A percentile compares a stretch with the other conserved stretches of the same genome.
Evolutionary conservation across 1,140 invertebrate species (phyloP).

Genomic region (Mesaphorura yosii): DNA sequence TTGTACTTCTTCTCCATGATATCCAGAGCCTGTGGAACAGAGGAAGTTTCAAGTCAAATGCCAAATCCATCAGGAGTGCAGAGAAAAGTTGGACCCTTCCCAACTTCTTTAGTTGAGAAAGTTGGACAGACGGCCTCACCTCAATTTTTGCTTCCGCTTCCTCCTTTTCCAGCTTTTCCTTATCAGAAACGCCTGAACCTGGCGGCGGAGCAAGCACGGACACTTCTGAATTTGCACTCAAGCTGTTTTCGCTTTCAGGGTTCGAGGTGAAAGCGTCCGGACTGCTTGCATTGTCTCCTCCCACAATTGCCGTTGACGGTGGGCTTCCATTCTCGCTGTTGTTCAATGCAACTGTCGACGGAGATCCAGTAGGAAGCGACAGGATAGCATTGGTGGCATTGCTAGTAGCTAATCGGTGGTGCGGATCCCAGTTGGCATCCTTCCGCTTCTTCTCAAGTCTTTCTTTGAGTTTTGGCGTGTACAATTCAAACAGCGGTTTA

Average conservation of each 20-base stretch:
- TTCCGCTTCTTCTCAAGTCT: slow-evolving; percentile 70
- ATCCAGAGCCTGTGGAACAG: no score
- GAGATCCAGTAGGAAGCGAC: neutral
- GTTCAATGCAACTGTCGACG: no score
- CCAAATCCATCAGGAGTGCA: no score
- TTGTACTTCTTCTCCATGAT: slow-evolving; percentile 72
- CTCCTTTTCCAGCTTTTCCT: slow-evolving; percentile 72
- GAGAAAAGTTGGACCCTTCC: no score
- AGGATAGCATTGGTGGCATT: neutral
- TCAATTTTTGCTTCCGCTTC: slow-evolving; percentile 79
- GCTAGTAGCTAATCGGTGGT: slow-evolving; percentile 50
- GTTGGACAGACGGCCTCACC: no score
- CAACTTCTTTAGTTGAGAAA: no score
- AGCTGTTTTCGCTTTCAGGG: neutral
- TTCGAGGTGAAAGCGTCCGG: neutral
- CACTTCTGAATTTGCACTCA: slow-evolving; percentile 37
- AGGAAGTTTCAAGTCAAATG: no score
- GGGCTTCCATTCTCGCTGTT: neutral
- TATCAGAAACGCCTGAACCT: slow-evolving; percentile 27
- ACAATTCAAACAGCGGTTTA: slow-evolving; percentile 74
- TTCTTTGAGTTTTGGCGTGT: slow-evolving; percentile 69
- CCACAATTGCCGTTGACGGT: neutral
- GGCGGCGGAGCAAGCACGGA: no score
- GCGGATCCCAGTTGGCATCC: slow-evolving; percentile 71
- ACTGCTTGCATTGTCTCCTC: neutral